Percentiles rank a stretch among this genome's conserved stretches.
Evolutionary conservation across 53 echinoderm and acorn worm species (phyloP).

Genomic region (Luidia sarsii): DNA sequence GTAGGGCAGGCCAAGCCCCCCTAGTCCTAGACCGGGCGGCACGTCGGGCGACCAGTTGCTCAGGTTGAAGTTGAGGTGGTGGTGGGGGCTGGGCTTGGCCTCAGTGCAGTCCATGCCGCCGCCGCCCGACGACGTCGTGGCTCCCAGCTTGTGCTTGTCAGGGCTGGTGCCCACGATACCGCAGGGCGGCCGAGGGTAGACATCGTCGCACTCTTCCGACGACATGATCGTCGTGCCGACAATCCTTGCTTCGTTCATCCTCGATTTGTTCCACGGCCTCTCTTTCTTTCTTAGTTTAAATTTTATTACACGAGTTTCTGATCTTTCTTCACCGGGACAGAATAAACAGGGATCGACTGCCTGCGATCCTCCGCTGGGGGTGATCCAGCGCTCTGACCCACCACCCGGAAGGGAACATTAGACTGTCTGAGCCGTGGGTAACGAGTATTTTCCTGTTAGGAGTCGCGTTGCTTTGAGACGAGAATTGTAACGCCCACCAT

Average conservation of each 20-base stretch:
- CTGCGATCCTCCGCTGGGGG: too few species aligned
- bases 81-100: not conserved
- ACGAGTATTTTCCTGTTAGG: slow-evolving; percentile 46
- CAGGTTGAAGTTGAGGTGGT: slow-evolving; percentile 46
- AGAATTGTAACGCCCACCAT: not conserved
- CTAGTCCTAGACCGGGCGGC: not conserved
- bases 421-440: slow-evolving; percentile 37
- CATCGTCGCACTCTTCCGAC: slow-evolving; percentile 10
- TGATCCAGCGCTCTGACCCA: not conserved
- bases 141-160: not conserved
- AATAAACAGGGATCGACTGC: too few species aligned
- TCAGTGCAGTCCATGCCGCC: not conserved
- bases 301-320: too few species aligned
- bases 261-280: not conserved
- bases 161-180: slow-evolving; percentile 45
- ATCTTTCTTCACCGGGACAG: not conserved
- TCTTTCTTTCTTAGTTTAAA: too few species aligned
- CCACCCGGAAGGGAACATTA: slow-evolving; percentile 47
- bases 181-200: slow-evolving; percentile 28
- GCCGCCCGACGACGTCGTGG: not conserved
- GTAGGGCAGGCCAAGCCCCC: slow-evolving; percentile 28
- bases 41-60: slow-evolving; percentile 52
- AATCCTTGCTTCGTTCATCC: slow-evolving; percentile 48
- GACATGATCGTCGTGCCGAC: slow-evolving; percentile 7
- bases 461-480: not conserved